Conservation (phyloP, 1,140 invertebrate species). For the Leptinotarsa lineolata region DNA sequence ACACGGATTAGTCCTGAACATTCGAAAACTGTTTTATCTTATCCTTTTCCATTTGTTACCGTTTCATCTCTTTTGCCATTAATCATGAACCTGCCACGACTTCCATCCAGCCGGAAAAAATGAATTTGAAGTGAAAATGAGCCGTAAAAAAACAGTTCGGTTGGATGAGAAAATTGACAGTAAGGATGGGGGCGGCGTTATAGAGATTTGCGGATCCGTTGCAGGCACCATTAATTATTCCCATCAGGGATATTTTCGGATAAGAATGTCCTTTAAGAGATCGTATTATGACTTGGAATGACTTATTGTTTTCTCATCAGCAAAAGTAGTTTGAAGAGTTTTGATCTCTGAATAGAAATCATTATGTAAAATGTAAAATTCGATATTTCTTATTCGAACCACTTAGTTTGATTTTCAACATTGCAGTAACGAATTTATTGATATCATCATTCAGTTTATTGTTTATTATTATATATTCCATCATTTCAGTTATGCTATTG, state of each 20-base stretch:
- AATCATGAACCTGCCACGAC: not conserved
- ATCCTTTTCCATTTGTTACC: not conserved
- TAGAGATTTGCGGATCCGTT: not conserved
- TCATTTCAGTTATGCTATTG: too few species aligned
- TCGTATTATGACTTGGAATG: too few species aligned
- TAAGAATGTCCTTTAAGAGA: not conserved
- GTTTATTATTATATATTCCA: too few species aligned
- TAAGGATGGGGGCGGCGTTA: not conserved
- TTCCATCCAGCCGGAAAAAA: not conserved
- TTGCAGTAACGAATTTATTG: too few species aligned
- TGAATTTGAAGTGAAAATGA: not conserved
- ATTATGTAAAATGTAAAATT: too few species aligned
- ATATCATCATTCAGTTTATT: too few species aligned
- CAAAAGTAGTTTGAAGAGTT: too few species aligned
- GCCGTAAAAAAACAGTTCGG: not conserved
- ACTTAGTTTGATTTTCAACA: too few species aligned
- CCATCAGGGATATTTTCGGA: not conserved
- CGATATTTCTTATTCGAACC: too few species aligned
- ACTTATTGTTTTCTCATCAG: too few species aligned
- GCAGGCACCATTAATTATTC: conserved; percentile 2
- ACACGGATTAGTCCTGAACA: not conserved
- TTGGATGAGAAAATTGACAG: not conserved
- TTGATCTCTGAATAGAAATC: too few species aligned
- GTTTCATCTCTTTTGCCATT: not conserved
- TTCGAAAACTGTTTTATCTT: conserved; percentile 3